Conservation (phyloP, 1,140 invertebrate genomes). For the Venustaconcha ellipsiformis region DNA sequence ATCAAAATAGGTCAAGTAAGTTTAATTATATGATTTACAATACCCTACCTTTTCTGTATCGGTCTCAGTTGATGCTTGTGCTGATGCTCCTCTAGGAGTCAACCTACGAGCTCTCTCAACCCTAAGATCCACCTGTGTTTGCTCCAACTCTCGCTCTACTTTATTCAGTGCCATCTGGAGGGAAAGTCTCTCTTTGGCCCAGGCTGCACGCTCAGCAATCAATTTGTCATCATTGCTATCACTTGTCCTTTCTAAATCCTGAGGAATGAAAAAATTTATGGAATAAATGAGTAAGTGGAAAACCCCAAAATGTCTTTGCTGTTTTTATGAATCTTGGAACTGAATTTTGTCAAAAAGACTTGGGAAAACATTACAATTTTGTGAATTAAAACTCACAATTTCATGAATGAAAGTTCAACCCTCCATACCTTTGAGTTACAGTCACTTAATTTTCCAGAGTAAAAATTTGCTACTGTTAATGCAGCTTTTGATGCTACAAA, state of each 20-base stretch:
- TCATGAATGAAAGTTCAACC: too few species aligned
- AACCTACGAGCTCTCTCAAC: constrained; percentile 38
- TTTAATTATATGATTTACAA: neutral
- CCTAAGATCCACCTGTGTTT: constrained; percentile 51
- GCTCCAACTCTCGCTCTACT: constrained; percentile 56
- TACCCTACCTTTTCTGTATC: constrained; percentile 50
- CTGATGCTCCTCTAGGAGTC: constrained; percentile 30
- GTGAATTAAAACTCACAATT: too few species aligned
- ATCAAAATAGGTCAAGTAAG: neutral
- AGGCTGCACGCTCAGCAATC: constrained; percentile 55
- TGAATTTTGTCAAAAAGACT: too few species aligned
- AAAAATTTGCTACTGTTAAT: too few species aligned
- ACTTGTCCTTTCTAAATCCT: constrained; percentile 21
- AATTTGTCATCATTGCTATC: constrained; percentile 13
- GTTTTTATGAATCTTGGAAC: too few species aligned
- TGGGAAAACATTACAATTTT: too few species aligned
- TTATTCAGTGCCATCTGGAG: constrained; percentile 60
- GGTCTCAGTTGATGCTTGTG: constrained; percentile 17
- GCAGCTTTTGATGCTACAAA: too few species aligned
- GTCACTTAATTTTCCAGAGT: too few species aligned
- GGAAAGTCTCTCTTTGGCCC: constrained; percentile 63
- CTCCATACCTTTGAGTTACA: too few species aligned
- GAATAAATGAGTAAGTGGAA: too few species aligned
- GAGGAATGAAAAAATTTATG: neutral
- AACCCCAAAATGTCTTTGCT: too few species aligned